These are phyloP conservation scores for Todus mexicanus DNA, from an alignment of 2,797 vertebrate species.

Conservation along the genomic window DNA sequence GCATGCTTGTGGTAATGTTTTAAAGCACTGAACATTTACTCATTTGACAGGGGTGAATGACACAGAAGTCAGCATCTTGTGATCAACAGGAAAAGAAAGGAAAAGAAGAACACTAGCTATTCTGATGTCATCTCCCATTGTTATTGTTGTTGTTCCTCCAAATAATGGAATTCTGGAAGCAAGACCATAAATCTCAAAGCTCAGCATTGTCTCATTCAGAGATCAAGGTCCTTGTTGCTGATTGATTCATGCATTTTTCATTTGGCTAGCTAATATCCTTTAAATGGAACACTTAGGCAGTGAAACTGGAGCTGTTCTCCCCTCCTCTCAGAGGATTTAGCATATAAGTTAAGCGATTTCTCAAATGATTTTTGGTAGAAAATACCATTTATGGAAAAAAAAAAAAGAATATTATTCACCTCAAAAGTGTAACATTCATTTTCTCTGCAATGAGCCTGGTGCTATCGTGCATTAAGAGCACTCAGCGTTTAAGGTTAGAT, in stretches of 20 bases:
- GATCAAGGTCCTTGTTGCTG: conserved; percentile 59
- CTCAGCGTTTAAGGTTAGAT: background rate
- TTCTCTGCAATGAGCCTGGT: background rate
- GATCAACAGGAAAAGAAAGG: conserved; percentile 57
- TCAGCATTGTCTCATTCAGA: conserved; percentile 62
- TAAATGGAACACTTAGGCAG: conserved; percentile 58
- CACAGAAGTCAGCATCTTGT: conserved; percentile 71
- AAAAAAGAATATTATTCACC: background rate
- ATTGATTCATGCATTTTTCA: conserved; percentile 69
- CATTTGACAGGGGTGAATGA: conserved; percentile 43
- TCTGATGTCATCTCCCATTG: conserved; percentile 71
- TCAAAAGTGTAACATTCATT: background rate
- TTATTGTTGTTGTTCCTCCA: conserved; percentile 69
- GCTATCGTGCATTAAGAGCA: background rate
- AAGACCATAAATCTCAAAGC: conserved; percentile 71
- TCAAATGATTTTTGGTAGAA: background rate
- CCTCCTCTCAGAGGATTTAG: background rate
- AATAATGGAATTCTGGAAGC: conserved; percentile 71
- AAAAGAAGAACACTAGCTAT: conserved; percentile 17
- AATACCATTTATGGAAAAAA: background rate
- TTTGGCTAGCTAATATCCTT: conserved; percentile 71
- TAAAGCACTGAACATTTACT: conserved; percentile 11
- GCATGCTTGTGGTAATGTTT: background rate
- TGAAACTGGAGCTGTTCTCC: conserved; percentile 27
- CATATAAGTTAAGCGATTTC: conserved; percentile 10